phyloP scores from a whole-genome alignment of 2,797 vertebrate species.

The Hephaestus fuliginosus region DNA sequence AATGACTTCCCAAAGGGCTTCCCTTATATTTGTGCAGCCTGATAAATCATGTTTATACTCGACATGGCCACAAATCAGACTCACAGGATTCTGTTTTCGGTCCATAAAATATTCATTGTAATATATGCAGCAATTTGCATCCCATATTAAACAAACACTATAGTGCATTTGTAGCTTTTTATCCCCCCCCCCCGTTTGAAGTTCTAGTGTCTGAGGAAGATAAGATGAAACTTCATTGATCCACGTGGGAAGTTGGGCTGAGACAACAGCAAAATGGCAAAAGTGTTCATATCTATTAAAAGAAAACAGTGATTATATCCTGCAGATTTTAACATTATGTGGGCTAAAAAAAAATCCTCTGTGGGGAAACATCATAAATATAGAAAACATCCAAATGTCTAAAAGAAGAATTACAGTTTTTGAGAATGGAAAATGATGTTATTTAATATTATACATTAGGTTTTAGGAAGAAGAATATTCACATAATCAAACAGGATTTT shows the following conservation, averaged over 20 bases:
- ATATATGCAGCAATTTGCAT: neutral
- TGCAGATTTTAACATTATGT: too few species aligned
- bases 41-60: conserved; percentile 32
- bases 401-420: neutral
- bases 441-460: neutral
- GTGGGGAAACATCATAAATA: too few species aligned
- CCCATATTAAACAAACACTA: neutral
- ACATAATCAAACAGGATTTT: neutral
- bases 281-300: neutral
- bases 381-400: neutral
- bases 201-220: neutral
- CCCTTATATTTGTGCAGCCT: conserved; percentile 12
- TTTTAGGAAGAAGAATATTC: neutral
- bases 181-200: neutral
- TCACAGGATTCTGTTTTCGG: neutral
- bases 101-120: conserved; percentile 2
- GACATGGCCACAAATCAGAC: conserved; percentile 9
- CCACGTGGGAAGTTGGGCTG: neutral
- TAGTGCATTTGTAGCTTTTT: neutral
- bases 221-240: neutral
- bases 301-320: neutral
- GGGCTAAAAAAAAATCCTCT: neutral
- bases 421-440: neutral
- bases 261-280: neutral
- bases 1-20: conserved; percentile 24